Percentiles rank a stretch among this genome's conserved stretches.
Evolutionary conservation across 1,140 invertebrate genomes (phyloP).

Genomic region (Drosophila kohkoa): DNA sequence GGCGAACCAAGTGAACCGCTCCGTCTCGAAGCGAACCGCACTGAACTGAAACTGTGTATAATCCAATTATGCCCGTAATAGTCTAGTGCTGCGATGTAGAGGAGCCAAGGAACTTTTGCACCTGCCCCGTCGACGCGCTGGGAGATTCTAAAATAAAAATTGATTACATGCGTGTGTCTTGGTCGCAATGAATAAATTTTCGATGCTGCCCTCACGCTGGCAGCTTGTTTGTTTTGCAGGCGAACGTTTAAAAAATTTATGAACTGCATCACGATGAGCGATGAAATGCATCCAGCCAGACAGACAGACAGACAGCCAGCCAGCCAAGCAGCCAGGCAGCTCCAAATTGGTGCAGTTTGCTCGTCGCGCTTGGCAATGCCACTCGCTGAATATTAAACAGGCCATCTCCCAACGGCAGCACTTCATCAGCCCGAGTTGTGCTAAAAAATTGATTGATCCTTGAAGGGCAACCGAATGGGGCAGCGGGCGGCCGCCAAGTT

Average conservation of each 20-base stretch:
- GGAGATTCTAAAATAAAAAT: constrained; percentile 78
- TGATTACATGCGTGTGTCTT: constrained; percentile 75
- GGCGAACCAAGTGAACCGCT: neutral
- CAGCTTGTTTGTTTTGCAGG: constrained; percentile 68
- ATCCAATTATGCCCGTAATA: constrained; percentile 71
- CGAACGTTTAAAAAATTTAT: constrained; percentile 76
- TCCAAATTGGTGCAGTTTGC: constrained; percentile 75
- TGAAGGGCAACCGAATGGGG: constrained; percentile 44
- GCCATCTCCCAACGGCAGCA: constrained; percentile 63
- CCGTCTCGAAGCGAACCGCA: neutral
- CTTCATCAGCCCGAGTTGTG: constrained; percentile 68
- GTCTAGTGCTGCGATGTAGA: neutral
- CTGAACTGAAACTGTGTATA: constrained; percentile 86
- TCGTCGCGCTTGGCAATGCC: constrained; percentile 68
- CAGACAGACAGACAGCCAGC: neutral
- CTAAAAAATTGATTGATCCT: constrained; percentile 83
- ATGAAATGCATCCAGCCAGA: constrained; percentile 41
- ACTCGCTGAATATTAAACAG: constrained; percentile 80
- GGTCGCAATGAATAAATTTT: constrained; percentile 61
- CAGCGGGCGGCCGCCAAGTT: neutral
- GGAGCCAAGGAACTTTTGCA: constrained; percentile 57
- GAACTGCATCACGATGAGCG: constrained; percentile 68
- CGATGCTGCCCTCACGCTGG: constrained; percentile 19
- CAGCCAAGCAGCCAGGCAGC: constrained; percentile 14
- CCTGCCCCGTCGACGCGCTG: constrained; percentile 53